Base-by-base conservation (phyloP, 2,113 vertebrate genomes). In the Polypterus senegalus region DNA sequence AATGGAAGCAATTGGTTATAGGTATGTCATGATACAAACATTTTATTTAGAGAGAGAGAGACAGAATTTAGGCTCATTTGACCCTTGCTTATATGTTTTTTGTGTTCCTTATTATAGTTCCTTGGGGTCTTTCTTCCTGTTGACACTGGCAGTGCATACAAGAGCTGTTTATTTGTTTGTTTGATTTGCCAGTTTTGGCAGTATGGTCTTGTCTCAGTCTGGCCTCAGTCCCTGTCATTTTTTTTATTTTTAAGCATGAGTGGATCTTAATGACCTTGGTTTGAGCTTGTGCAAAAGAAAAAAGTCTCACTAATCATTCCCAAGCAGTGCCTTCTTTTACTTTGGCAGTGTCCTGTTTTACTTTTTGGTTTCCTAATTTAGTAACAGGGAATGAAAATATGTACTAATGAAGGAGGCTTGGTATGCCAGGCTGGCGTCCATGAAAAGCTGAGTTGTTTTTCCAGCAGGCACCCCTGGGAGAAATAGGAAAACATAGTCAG, bases 361-460 rank as follows among this genome's bases (percentile, higher is more conserved):
- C 79, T 86, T 85, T 81, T 84, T 72, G 76, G 81, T 84, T 91
- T 91, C 90, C 90, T 94, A 92, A 92, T 95, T 96, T 94, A 96
- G 91, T 91, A 93, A 91, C 89, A 85, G 65, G 80, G 83, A 80
- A 80, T 91, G 88, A 91, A 93, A 90, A 91, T 90, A 84, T 83
- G 84, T 80, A 67, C 81, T 79, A 87, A 85, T 81, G 70, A 84
- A 89, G 73, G 86, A 88, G 89, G 88, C 88, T 90, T 87, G 90
- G 88, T 89, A 89, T 88, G 83, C 85, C 74, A 89, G 90, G 89
- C 88, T 71, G 75, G 74, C 71, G 71, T 91, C 90, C 91, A 91
- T 85, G 72, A 71, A 84, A 71, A 57, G 62, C 67, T 69, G 72
- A 70, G 81, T 78, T 75, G 76, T 81, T 80, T 89, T 88, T 79